phyloP scores from a whole-genome alignment of 2,888 invertebrate genomes.

The Rotaria socialis region DNA sequence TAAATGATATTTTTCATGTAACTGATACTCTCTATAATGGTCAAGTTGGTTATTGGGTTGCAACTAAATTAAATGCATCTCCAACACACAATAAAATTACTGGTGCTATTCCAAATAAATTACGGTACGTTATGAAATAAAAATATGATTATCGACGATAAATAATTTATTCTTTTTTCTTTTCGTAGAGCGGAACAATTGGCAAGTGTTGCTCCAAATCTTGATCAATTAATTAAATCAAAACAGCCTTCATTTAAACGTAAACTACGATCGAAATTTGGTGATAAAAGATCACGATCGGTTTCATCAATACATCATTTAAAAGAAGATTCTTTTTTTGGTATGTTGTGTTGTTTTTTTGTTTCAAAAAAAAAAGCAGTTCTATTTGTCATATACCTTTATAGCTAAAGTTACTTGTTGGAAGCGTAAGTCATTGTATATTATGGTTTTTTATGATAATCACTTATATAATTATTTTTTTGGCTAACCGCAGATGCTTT shows the following conservation, averaged over 20 bases:
- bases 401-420: background rate
- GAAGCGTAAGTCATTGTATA: background rate
- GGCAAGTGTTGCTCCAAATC: background rate
- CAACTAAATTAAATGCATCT: constrained; percentile 57
- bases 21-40: constrained; percentile 93
- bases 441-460: too few relatives aligned
- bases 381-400: background rate
- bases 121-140: background rate
- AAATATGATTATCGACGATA: background rate
- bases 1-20: constrained; percentile 72
- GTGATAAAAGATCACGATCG: constrained; percentile 30
- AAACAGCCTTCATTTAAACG: constrained; percentile 33
- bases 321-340: constrained; percentile 5
- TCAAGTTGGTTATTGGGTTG: constrained; percentile 74
- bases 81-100: background rate
- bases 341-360: background rate
- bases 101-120: constrained; percentile 26
- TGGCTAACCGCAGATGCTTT: background rate
- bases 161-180: too few relatives aligned
- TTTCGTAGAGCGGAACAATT: background rate
- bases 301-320: background rate
- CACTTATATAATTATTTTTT: background rate
- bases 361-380: background rate
- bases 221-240: background rate
- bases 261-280: constrained; percentile 21